Conservation (phyloP, 2,888 invertebrate species). For the Eupithecia subumbrata region DNA sequence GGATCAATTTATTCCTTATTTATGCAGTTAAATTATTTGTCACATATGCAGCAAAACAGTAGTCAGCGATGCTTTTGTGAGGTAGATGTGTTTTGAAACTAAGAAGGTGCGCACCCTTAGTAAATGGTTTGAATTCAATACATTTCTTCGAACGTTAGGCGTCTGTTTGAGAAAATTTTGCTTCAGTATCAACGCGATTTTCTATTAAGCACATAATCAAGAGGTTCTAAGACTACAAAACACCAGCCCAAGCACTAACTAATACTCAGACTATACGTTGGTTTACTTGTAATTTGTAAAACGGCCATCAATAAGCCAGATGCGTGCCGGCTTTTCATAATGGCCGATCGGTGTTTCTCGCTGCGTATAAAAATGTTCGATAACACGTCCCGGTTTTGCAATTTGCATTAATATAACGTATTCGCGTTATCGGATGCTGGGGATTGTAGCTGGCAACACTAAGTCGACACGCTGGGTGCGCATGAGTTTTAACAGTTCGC, state of each 20-base stretch:
- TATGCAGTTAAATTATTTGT: not conserved
- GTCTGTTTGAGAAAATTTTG: not conserved
- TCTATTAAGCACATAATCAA: not conserved
- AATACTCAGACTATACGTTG: constrained; percentile 9
- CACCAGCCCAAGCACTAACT: not conserved
- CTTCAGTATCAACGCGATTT: not conserved
- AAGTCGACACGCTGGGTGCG: constrained; percentile 9
- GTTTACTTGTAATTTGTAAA: constrained; percentile 32
- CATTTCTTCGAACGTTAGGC: not conserved
- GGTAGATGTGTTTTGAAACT: not conserved
- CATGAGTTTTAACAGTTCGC: constrained; percentile 2
- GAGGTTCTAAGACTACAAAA: not conserved
- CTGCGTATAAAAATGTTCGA: constrained; percentile 63
- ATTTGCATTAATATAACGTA: constrained; percentile 71
- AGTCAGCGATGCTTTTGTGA: not conserved
- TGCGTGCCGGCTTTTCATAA: constrained; percentile 49
- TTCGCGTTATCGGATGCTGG: constrained; percentile 54
- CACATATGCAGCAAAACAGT: not conserved
- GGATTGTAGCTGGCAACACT: constrained; percentile 34
- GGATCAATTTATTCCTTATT: not conserved
- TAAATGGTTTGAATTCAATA: not conserved
- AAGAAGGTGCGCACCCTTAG: not conserved
- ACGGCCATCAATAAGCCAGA: constrained; percentile 35
- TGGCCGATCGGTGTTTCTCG: constrained; percentile 56
- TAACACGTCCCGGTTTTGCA: constrained; percentile 54